Percentiles rank a stretch among this genome's conserved stretches.
phyloP scores from a whole-genome alignment of 2,113 vertebrate genomes.

The Rutilus rutilus region DNA sequence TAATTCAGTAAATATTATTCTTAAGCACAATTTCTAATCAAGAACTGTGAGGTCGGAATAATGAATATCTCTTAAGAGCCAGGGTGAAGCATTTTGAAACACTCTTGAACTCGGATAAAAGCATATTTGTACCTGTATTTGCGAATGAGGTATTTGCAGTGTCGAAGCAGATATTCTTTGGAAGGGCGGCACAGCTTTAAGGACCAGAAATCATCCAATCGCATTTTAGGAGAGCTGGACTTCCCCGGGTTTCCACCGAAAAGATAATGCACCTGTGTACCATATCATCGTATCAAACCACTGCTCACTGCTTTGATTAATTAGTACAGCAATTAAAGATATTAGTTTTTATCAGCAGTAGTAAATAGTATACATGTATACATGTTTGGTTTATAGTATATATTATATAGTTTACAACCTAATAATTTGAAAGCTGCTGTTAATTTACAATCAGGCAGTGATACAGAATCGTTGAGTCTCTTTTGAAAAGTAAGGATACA shows the following conservation, averaged over 20 bases:
- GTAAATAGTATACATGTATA: no score
- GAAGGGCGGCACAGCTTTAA: constrained; percentile 96
- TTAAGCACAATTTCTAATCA: neutral
- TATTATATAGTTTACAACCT: neutral
- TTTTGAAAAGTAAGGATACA: neutral
- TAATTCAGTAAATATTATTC: constrained; percentile 11
- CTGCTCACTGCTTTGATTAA: neutral
- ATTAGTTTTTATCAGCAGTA: neutral
- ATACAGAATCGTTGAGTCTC: neutral
- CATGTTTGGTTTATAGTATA: no score
- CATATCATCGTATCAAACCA: neutral
- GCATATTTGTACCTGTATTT: constrained; percentile 41
- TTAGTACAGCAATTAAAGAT: neutral
- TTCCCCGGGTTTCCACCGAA: constrained; percentile 99
- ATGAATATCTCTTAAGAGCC: neutral
- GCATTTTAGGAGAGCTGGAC: constrained; percentile 98
- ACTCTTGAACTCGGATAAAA: neutral
- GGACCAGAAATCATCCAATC: constrained; percentile 98
- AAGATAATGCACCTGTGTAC: constrained; percentile 92
- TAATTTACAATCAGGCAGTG: neutral
- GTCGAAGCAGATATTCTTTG: constrained; percentile 95
- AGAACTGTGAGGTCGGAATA: neutral
- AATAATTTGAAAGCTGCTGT: neutral
- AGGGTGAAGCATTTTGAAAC: neutral
- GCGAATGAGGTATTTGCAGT: constrained; percentile 96